Conservation (phyloP, 2,797 vertebrate genomes). For the Mormyrops boulengeri region DNA sequence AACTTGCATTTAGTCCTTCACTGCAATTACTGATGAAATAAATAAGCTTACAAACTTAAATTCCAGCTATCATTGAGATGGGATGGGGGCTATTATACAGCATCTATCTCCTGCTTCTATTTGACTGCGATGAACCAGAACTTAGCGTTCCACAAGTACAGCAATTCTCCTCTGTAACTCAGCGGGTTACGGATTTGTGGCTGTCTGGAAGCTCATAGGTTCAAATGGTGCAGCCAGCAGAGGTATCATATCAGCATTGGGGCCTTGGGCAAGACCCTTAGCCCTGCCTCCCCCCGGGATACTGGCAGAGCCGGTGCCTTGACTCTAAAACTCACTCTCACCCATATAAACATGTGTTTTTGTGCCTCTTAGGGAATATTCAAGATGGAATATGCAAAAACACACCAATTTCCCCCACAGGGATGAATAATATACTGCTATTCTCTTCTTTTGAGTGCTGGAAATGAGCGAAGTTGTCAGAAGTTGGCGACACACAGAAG, state of each 20-base stretch:
- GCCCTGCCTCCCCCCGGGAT: not conserved
- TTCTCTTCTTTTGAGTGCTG: not conserved
- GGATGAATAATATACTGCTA: not conserved
- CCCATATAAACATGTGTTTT: not conserved
- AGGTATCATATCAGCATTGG: not conserved
- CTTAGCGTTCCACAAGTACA: not conserved
- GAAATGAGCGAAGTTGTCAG: constrained; percentile 25
- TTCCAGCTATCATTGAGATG: not conserved
- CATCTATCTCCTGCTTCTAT: not conserved
- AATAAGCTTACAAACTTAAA: not conserved
- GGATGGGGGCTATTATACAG: not conserved
- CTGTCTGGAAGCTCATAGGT: not conserved
- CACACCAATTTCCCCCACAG: not conserved
- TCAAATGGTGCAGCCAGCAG: not conserved
- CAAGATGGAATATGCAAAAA: not conserved
- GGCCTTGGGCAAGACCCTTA: not conserved
- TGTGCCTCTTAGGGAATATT: not conserved
- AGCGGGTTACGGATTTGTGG: not conserved
- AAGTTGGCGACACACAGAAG: constrained; percentile 29
- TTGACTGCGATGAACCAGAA: not conserved
- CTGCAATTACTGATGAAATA: not conserved
- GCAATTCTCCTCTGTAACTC: not conserved
- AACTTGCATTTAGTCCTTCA: constrained; percentile 17
- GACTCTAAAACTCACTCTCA: not conserved
- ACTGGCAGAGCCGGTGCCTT: not conserved